Conservation (phyloP, 2,888 invertebrate species). For the Agrotis ipsilon region DNA sequence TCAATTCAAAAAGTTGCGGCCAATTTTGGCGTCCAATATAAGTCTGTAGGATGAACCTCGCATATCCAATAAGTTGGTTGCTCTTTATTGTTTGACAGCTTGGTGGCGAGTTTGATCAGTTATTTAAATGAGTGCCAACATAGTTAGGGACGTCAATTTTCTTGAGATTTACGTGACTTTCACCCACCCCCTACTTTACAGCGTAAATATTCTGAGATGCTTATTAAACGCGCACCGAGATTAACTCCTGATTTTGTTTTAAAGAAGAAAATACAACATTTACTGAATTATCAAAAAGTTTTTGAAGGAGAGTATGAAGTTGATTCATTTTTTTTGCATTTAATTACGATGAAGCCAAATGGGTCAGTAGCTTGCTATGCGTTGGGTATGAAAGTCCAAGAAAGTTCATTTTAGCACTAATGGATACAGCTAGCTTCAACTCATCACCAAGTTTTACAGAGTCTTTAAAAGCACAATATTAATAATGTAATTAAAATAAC, state of each 20-base stretch:
- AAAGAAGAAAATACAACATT: background rate
- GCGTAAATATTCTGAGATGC: constrained; percentile 69
- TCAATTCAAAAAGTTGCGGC: constrained; percentile 74
- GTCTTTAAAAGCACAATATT: too few species aligned
- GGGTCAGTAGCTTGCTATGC: background rate
- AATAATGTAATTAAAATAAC: too few species aligned
- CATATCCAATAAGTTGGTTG: constrained; percentile 79
- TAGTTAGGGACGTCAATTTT: constrained; percentile 85
- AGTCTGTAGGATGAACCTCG: constrained; percentile 75
- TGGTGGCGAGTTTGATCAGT: constrained; percentile 81
- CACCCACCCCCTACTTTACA: constrained; percentile 51
- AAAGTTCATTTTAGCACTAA: background rate
- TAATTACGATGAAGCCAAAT: background rate
- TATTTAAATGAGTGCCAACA: constrained; percentile 86
- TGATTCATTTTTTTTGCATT: background rate
- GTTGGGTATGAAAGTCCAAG: background rate
- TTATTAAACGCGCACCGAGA: constrained; percentile 66
- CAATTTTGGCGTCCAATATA: constrained; percentile 76
- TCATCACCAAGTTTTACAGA: too few species aligned
- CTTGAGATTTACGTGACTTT: constrained; percentile 78
- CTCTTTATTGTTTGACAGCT: constrained; percentile 83
- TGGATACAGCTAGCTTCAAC: background rate
- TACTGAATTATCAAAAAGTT: background rate
- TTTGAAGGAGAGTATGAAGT: background rate
- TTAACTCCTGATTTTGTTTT: constrained; percentile 18